Conservation (phyloP, 2,113 vertebrate genomes). For the Lagenorhynchus albirostris region DNA sequence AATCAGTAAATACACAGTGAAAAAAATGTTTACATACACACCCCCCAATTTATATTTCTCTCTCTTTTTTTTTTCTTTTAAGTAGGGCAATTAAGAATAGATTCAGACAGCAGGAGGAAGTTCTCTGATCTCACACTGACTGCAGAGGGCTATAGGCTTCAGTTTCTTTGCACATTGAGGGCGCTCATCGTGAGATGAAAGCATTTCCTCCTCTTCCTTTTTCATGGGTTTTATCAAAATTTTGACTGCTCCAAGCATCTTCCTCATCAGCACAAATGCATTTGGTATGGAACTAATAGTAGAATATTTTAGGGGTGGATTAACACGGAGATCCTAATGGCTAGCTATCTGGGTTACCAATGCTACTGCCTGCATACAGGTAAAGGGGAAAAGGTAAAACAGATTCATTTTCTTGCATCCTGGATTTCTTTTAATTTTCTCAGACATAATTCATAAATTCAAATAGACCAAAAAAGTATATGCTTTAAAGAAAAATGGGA, state of each 20-base stretch:
- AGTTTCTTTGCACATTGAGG: neutral
- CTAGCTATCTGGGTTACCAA: no score
- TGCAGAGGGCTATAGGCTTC: neutral
- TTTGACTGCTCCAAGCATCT: neutral
- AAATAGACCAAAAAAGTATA: neutral
- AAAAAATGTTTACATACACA: neutral
- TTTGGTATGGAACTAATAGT: neutral
- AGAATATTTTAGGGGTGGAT: neutral
- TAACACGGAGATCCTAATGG: neutral
- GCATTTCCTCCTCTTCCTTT: neutral
- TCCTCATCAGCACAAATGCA: neutral
- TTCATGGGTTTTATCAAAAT: neutral
- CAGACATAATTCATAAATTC: neutral
- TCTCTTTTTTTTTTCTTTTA: neutral
- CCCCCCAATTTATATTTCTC: neutral
- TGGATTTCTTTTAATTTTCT: neutral
- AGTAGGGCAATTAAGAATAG: neutral
- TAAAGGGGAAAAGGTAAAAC: neutral
- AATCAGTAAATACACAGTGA: neutral
- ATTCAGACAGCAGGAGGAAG: neutral
- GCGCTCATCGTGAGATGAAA: neutral
- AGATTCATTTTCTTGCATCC: neutral
- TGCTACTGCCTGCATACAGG: neutral
- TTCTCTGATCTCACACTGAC: neutral
- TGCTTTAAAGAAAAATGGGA: neutral